Conservation (phyloP, 1,140 invertebrate genomes). For the Andrena cerasifolii region DNA sequence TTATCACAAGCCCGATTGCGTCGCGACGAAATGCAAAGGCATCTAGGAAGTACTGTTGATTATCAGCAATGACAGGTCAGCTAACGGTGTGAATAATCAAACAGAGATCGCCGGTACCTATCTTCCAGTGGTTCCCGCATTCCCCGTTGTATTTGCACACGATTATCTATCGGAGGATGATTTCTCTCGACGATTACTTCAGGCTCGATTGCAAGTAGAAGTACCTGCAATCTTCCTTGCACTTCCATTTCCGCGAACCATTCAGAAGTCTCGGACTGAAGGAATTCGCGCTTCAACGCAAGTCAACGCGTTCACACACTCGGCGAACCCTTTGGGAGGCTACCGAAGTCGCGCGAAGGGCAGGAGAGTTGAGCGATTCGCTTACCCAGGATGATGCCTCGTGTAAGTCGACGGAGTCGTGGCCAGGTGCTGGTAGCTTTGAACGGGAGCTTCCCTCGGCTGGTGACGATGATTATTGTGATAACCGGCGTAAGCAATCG, state of each 20-base stretch:
- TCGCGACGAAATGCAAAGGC: neutral
- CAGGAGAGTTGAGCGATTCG: neutral
- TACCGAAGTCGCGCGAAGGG: too few species aligned
- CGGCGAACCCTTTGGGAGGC: too few species aligned
- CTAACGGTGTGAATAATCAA: slow-evolving; percentile 17
- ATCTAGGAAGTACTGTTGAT: neutral
- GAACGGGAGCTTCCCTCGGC: slow-evolving; percentile 49
- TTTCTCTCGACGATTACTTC: too few species aligned
- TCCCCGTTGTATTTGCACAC: neutral
- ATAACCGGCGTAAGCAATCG: slow-evolving; percentile 65
- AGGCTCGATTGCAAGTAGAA: too few species aligned
- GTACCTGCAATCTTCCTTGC: too few species aligned
- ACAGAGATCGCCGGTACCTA: neutral
- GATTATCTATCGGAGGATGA: neutral
- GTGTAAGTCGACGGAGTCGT: slow-evolving; percentile 69
- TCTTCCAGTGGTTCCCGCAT: neutral
- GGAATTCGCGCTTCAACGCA: too few species aligned
- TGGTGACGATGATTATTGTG: slow-evolving; percentile 69
- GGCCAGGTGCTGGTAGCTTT: slow-evolving; percentile 56
- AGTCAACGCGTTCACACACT: too few species aligned
- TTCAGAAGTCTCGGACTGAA: too few species aligned
- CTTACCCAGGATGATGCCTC: slow-evolving; percentile 76
- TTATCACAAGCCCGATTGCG: neutral
- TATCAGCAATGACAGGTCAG: slow-evolving; percentile 3
- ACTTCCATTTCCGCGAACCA: too few species aligned